Conservation (phyloP, 1,140 invertebrate species). For the Bombus pascuorum region DNA sequence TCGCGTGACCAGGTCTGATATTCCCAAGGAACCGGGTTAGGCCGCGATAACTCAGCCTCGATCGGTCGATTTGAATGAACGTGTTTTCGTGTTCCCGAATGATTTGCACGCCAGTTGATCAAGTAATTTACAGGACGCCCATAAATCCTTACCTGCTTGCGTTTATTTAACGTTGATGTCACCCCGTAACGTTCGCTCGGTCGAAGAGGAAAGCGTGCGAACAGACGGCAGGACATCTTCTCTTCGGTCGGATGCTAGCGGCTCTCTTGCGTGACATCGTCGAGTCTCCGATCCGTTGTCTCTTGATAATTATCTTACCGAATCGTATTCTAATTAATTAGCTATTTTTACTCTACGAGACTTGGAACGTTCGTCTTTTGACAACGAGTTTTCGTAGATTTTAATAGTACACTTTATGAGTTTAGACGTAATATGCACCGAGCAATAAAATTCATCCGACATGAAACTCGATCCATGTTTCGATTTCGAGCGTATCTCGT, state of each 20-base stretch:
- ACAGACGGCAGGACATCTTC: not conserved
- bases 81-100: constrained; percentile 1
- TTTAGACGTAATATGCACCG: too few species aligned
- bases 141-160: not conserved
- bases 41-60: not conserved
- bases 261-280: not conserved
- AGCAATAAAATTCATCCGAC: too few species aligned
- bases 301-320: not conserved
- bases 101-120: constrained; percentile 2
- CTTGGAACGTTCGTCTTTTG: too few species aligned
- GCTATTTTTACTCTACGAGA: not conserved
- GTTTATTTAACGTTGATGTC: not conserved
- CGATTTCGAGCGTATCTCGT: not conserved
- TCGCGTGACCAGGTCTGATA: constrained; percentile 21
- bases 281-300: not conserved
- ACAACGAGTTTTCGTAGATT: too few species aligned
- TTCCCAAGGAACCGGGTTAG: not conserved
- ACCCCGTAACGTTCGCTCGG: not conserved
- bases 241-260: not conserved
- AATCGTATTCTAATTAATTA: not conserved
- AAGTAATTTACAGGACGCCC: not conserved
- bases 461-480: not conserved
- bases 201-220: constrained; percentile 22
- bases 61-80: not conserved
- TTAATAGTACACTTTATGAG: too few species aligned